Base-by-base conservation (phyloP, 2,888 invertebrate species). In the Hemistola chrysoprasaria region DNA sequence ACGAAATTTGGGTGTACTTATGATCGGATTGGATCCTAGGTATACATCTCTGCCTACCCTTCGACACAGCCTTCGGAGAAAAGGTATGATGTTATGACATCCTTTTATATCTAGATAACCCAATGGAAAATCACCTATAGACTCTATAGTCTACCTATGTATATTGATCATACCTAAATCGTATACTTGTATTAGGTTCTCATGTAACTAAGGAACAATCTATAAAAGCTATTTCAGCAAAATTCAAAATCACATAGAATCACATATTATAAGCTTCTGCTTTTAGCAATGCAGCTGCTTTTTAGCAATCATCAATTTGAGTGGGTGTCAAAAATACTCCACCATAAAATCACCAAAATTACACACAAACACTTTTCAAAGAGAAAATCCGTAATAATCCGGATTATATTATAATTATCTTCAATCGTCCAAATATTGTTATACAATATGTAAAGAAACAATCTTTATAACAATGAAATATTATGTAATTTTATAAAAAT, bases 241-340 rank as follows among this genome's bases (percentile, higher is more conserved):
- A 20, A 38, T 33, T 28, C 29, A 6, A 25, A 20, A 38, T 56
- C 51, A 50, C 52, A 22, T 46, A 48, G 8, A 22, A 32, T n/a
- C n/a, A 10, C 11, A 43, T 54, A 56, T 65, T 59, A 37, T 50
- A 55, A 61, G 61, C 67, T 81, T 84, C 78, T 65, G 85, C 85
- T 86, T 86, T 45, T 50, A 81, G 85, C 83, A 69, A 79, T 70
- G 82, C 81, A 70, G 77, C 72, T 65, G 84, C 85, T 85, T 85
- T 35, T 78, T 76, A 55, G 78, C 78, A 71, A 70, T 43, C 50
- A 59, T 50, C 46, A 40, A 40, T 8, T 11, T 6, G 21, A 32
- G 45, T 55, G 47, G 50, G 56, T n/a, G 51, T 52, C 54, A 6
- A 34, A 47, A 37, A 49, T 40, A 29, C n/a, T 39, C 44, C 50